Evolutionary conservation across 2,113 vertebrate species (phyloP).

Genomic region (Hypanus sabinus): DNA sequence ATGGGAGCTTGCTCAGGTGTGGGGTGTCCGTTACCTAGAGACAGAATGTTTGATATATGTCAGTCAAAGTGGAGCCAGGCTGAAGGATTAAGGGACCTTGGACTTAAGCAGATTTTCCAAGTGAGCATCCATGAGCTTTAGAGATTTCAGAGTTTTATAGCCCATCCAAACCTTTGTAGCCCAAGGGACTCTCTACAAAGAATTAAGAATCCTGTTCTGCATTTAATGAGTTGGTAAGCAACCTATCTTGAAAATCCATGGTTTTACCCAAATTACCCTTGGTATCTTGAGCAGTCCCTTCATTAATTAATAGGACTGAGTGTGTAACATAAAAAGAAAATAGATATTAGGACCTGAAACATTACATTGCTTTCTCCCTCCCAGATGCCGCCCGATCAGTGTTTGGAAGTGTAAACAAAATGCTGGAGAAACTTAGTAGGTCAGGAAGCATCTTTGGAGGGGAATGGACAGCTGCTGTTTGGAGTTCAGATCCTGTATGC

Average conservation of each 20-base stretch:
- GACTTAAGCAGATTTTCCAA: neutral
- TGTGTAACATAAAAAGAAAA: neutral
- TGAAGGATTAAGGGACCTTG: neutral
- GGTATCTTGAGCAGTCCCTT: neutral
- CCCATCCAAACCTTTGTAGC: neutral
- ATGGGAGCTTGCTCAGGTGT: too few relatives aligned
- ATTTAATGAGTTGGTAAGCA: neutral
- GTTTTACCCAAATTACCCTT: neutral
- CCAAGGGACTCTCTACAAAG: neutral
- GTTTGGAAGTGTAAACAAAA: too few relatives aligned
- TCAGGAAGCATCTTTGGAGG: too few relatives aligned
- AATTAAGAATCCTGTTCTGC: neutral
- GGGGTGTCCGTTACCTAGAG: too few relatives aligned
- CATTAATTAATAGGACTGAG: neutral
- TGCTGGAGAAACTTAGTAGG: too few relatives aligned
- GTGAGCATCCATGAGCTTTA: too few relatives aligned
- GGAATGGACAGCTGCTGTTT: too few relatives aligned
- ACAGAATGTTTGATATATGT: too few relatives aligned
- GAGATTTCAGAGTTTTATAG: neutral
- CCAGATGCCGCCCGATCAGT: too few relatives aligned
- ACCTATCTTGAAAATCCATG: too few relatives aligned
- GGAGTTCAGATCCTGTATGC: too few relatives aligned
- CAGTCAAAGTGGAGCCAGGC: neutral
- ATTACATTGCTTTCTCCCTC: too few relatives aligned
- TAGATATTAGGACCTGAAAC: neutral